Conservation (phyloP, 23 tunicate species). For the Diplosoma virens region DNA sequence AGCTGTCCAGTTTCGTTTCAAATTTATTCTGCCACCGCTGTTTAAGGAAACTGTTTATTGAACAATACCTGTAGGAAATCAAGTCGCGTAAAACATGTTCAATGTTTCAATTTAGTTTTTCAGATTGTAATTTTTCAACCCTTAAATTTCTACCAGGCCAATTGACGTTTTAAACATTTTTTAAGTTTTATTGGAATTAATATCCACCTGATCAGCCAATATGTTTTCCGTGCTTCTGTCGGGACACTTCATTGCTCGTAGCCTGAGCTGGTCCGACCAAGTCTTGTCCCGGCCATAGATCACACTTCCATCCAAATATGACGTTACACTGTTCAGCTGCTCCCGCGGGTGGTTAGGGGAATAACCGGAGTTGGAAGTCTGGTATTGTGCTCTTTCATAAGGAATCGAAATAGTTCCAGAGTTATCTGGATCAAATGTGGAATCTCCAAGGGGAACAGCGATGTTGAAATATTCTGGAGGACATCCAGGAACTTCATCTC, state of each 20-base stretch:
- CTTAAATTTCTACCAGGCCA: too few species aligned
- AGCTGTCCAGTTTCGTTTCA: too few species aligned
- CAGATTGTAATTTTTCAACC: too few species aligned
- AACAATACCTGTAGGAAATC: too few species aligned
- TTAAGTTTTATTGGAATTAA: too few species aligned
- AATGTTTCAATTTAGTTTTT: too few species aligned
- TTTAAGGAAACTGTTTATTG: too few species aligned
- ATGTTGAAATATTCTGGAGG: slow-evolving; percentile 89
- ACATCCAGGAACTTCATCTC: slow-evolving; percentile 54
- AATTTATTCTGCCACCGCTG: too few species aligned
- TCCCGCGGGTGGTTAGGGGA: slow-evolving; percentile 87
- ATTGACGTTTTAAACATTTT: too few species aligned
- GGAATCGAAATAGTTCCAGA: slow-evolving; percentile 49
- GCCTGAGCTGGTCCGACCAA: slow-evolving; percentile 47
- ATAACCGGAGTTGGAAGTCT: slow-evolving; percentile 61
- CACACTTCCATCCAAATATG: slow-evolving; percentile 58
- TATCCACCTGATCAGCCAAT: slow-evolving; percentile 25
- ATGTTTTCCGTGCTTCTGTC: slow-evolving; percentile 9
- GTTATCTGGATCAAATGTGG: slow-evolving; percentile 36
- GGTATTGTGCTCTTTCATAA: slow-evolving; percentile 48
- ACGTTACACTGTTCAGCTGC: slow-evolving; percentile 65
- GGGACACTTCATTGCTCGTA: slow-evolving; percentile 10
- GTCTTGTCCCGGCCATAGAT: slow-evolving; percentile 44
- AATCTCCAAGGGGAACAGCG: slow-evolving; percentile 39
- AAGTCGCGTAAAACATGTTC: too few species aligned